Evolutionary conservation across 2,888 invertebrate species (phyloP), one percentile per base, ranked within the genome.

Genomic region (Plemyria rubiginata): DNA sequence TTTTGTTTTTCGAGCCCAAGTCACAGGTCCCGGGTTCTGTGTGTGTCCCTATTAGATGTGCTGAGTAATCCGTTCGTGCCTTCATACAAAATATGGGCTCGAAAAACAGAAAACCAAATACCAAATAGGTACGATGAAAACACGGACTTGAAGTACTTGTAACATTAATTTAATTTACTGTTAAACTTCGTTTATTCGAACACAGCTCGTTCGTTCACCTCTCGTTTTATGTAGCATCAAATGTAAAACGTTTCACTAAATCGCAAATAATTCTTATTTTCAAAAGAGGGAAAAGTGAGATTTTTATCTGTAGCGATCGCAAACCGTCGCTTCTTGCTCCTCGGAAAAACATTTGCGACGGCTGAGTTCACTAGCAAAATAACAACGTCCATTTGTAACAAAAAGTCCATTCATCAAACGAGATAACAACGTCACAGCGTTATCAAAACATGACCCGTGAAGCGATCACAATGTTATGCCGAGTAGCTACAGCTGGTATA

Each of bases 401-500:
- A 88, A 89, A 89, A 89, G 88, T 84, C 88, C 88, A 90, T 90
- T 90, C 88, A 88, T 90, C 90, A 88, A 86, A 88, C 82, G 79
- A 89, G 90, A 90, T 89, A 90, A 90, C 87, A 88, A 86, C 86
- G 89, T 89, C 88, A 87, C 83, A 77, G 80, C 87, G 88, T 88
- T 90, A 90, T 89, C 90, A 89, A 90, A 90, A 89, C 87, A 88
- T 84, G 86, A 85, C 84, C 86, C 85, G 88, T 82, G 85, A 87
- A 87, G 84, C 85, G 88, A 89, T 90, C 89, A 83, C 83, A 84
- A 84, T 86, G 87, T 88, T 88, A 87, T 86, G 86, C 85, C 78
- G 79, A 81, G 81, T 81, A 82, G 43, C 15, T 16, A 43, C 15
- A 45, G 9, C 77, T 78, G 32, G 32, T 38, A 38, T 11, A 38